These are phyloP conservation scores for Heliconius erato DNA, from an alignment of 2,888 invertebrate species.

Conservation along the genomic window DNA sequence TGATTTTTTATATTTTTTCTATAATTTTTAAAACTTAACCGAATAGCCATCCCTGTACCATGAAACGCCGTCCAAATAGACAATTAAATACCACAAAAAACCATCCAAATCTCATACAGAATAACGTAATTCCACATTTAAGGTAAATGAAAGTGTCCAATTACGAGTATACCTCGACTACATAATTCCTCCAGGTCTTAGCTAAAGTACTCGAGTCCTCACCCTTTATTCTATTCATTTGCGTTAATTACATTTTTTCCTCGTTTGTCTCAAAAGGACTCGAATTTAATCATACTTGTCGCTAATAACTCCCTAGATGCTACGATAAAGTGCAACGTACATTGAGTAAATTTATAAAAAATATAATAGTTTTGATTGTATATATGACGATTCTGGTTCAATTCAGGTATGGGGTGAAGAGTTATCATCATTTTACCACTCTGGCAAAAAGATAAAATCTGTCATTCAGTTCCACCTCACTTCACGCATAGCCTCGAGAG, in stretches of 20 bases:
- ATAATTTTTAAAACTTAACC: too few relatives aligned
- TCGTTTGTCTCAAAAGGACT: constrained; percentile 44
- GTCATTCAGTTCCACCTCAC: too few relatives aligned
- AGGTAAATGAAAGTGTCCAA: constrained; percentile 31
- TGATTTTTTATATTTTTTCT: too few relatives aligned
- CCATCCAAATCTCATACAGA: constrained; percentile 17
- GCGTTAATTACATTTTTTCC: constrained; percentile 52
- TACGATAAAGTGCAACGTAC: constrained; percentile 4
- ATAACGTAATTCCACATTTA: constrained; percentile 24
- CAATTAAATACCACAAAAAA: constrained; percentile 10
- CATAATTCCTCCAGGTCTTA: constrained; percentile 33
- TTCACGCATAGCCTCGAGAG: too few relatives aligned
- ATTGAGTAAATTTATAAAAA: neutral
- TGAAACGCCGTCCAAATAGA: neutral
- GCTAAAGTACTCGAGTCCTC: constrained; percentile 29
- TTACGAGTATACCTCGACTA: constrained; percentile 27
- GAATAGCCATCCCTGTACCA: too few relatives aligned
- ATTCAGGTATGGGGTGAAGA: too few relatives aligned
- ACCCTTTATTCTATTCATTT: constrained; percentile 47
- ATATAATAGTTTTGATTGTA: neutral
- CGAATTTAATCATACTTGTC: constrained; percentile 49
- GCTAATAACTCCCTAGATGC: constrained; percentile 48
- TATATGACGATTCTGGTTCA: neutral
- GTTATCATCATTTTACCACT: too few relatives aligned
- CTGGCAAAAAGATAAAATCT: too few relatives aligned